Evolutionary conservation across 1,140 invertebrate genomes (phyloP).

Genomic region (Meteorus sp.): DNA sequence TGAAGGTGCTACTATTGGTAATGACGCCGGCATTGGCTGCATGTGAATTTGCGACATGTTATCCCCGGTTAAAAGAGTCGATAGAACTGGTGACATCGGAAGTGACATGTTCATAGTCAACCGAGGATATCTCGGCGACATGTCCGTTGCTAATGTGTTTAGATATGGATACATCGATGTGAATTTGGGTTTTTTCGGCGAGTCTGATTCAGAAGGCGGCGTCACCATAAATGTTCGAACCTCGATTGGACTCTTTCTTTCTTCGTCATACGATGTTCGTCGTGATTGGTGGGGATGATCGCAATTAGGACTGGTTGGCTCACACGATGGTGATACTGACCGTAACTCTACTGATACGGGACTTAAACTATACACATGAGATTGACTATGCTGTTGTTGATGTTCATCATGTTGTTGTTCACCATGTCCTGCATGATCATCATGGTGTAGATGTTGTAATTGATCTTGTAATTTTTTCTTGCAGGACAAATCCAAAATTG

Average conservation of each 20-base stretch:
- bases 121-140: conserved; percentile 16
- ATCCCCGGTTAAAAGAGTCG: background rate
- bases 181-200: conserved; percentile 33
- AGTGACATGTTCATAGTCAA: conserved; percentile 24
- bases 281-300: background rate
- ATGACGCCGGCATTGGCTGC: conserved; percentile 8
- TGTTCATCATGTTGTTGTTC: too few relatives aligned
- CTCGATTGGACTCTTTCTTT: conserved; percentile 34
- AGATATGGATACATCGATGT: conserved; percentile 26
- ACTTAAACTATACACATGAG: conserved; percentile 12
- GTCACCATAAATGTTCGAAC: conserved; percentile 38
- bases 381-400: background rate
- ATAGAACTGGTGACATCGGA: conserved; percentile 14
- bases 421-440: too few relatives aligned
- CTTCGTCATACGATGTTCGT: background rate
- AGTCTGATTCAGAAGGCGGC: conserved; percentile 42
- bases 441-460: too few relatives aligned
- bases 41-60: too few relatives aligned
- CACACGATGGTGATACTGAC: conserved; percentile 17
- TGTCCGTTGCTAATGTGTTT: background rate
- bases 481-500: conserved; percentile 34
- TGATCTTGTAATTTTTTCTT: conserved; percentile 31
- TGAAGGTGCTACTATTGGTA: background rate
- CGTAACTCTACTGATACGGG: conserved; percentile 9
- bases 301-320: background rate